phyloP scores from a whole-genome alignment of 2,113 vertebrate genomes.

The Cololabis saira region DNA sequence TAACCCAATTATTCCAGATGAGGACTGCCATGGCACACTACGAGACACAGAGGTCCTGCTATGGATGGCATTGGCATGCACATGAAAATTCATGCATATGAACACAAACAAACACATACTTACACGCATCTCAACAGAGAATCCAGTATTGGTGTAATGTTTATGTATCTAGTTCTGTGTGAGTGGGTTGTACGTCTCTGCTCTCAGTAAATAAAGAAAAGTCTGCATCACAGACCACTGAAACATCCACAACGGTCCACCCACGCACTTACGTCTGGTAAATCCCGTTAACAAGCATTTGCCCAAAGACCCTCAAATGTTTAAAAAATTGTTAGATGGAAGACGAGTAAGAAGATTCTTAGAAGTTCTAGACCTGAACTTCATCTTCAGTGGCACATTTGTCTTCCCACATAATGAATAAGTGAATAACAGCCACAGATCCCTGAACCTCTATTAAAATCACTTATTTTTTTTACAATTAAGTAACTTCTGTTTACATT shows the following conservation, averaged over 20 bases:
- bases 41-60: slow-evolving; percentile 9
- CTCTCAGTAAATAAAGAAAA: slow-evolving; percentile 42
- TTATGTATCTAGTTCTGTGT: slow-evolving; percentile 43
- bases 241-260: slow-evolving; percentile 45
- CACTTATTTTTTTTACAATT: too few species aligned
- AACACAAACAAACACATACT: not conserved
- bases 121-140: slow-evolving; percentile 1
- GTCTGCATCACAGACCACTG: slow-evolving; percentile 40
- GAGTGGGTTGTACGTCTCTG: slow-evolving; percentile 51
- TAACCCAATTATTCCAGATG: slow-evolving; percentile 41
- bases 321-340: slow-evolving; percentile 19
- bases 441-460: too few species aligned
- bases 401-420: too few species aligned
- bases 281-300: slow-evolving; percentile 54
- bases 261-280: slow-evolving; percentile 28
- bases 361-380: not conserved
- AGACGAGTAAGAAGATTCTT: not conserved
- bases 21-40: slow-evolving; percentile 8
- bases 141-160: slow-evolving; percentile 29
- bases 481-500: too few species aligned
- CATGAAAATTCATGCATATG: not conserved
- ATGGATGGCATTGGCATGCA: slow-evolving; percentile 4
- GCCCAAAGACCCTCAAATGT: slow-evolving; percentile 37
- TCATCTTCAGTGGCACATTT: too few species aligned
- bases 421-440: too few species aligned